Base-by-base conservation (phyloP, 2,888 invertebrate genomes). In the Cheilosia urbana region DNA sequence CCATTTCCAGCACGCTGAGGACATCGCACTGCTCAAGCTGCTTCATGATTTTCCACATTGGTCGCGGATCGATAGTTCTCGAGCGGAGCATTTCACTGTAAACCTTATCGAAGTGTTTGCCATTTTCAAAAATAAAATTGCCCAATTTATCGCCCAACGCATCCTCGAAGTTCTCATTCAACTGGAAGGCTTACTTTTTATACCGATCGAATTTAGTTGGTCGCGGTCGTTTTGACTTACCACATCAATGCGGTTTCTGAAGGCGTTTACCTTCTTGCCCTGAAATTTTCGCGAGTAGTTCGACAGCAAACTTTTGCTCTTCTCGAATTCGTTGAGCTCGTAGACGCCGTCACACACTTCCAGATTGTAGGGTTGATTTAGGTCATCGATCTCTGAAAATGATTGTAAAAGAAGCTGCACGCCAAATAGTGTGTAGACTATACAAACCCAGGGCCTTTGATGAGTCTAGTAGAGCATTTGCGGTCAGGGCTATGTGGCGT, bases 21-120 rank as follows among this genome's bases (percentile, higher is more conserved):
- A 90, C 89, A 88, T 91, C 91, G 60, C 91, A 91, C 82, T 90
- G 90, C 0, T 82, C 88, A 47, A 88, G 88, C 24, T 90, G 92
- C 21, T 87, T 88, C 1, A 91, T 49, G 37, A 89, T 89, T 78
- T 91, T 91, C 91, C 91, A 91, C n/a, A 89, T 47, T 0, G 90
- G 89, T 7, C 91, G 88, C 0, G 37, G 45, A 17, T 91, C 92
- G 0, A 89, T 11, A 27, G 75, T 66, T 1, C 88, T 87, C 3
- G 88, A 87, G 1, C 87, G 87, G 30, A 89, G 88, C 51, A 88
- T 88, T 7, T 89, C 76, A 2, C 88, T 88, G 3, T 88, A 71
- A 0, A 90, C 90, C 3, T 87, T 88, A 1, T 87, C 78, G 13
- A 90, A 89, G 2, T 89, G 73, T 27, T 90, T 89, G 0, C 87